phyloP scores from a whole-genome alignment of 2,888 invertebrate genomes.

The Caenorhabditis parvicauda region DNA sequence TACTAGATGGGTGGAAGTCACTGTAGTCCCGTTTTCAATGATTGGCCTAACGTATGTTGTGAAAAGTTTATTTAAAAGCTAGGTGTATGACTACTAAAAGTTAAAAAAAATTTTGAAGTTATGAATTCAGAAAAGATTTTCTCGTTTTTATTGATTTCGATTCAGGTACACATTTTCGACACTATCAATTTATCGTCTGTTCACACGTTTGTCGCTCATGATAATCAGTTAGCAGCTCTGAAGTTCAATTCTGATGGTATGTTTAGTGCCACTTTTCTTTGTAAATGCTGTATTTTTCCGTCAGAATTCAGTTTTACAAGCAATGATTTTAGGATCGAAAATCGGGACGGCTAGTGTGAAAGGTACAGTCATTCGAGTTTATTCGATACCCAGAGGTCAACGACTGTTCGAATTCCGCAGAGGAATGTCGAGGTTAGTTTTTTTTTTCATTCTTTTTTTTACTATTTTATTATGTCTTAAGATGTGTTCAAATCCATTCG shows the following conservation, averaged over 20 bases:
- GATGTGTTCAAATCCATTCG: constrained; percentile 88
- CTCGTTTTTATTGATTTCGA: no score
- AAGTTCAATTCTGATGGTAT: constrained; percentile 81
- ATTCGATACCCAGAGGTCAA: constrained; percentile 79
- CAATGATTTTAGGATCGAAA: constrained; percentile 69
- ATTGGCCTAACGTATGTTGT: no score
- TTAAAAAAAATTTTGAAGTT: no score
- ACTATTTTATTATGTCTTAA: no score
- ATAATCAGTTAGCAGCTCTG: constrained; percentile 88
- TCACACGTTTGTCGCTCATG: constrained; percentile 94
- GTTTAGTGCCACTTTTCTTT: no score
- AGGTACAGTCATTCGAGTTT: constrained; percentile 88
- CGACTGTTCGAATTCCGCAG: constrained; percentile 92
- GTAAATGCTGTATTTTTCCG: no score
- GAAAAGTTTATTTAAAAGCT: no score
- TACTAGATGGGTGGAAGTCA: no score
- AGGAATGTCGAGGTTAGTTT: constrained; percentile 73
- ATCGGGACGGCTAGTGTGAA: constrained; percentile 68
- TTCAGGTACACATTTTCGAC: constrained; percentile 90
- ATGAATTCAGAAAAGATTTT: no score
- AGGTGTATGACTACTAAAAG: no score
- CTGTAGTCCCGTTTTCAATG: no score
- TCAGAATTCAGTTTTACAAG: no score
- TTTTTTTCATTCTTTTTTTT: background rate
- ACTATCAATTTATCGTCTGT: constrained; percentile 89